phyloP scores from a whole-genome alignment of 2,113 vertebrate genomes.

The Bubalus kerabau region DNA sequence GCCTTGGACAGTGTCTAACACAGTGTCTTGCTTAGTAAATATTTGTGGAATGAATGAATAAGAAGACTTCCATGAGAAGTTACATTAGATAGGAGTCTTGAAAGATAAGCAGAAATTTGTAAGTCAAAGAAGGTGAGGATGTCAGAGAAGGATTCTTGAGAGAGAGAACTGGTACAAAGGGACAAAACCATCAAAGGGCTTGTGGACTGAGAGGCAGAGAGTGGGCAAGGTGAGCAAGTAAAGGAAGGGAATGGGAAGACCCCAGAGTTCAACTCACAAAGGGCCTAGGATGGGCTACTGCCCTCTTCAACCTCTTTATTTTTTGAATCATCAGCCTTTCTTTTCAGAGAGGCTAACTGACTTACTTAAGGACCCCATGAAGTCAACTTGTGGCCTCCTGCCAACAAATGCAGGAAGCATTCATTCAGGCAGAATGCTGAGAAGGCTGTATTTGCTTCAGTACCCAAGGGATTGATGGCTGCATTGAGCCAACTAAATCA shows the following conservation, averaged over 20 bases:
- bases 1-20: background rate
- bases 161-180: background rate
- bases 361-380: background rate
- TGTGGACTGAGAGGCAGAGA: background rate
- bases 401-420: background rate
- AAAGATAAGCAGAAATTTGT: background rate
- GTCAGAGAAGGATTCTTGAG: background rate
- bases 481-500: background rate
- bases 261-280: background rate
- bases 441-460: background rate
- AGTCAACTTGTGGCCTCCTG: background rate
- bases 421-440: constrained; percentile 16
- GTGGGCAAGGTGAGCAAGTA: no score
- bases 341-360: constrained; percentile 12
- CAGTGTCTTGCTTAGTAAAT: background rate
- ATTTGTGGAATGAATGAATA: background rate
- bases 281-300: background rate
- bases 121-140: background rate
- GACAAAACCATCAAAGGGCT: background rate
- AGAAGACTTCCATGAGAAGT: background rate
- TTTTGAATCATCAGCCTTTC: background rate
- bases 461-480: constrained; percentile 9
- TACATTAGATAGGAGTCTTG: background rate
- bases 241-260: background rate
- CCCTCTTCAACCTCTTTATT: background rate